Percentiles rank a stretch among this genome's conserved stretches.
These are phyloP conservation scores for Coccyzus lansbergi DNA, from an alignment of 2,797 vertebrate genomes.

Conservation along the genomic window DNA sequence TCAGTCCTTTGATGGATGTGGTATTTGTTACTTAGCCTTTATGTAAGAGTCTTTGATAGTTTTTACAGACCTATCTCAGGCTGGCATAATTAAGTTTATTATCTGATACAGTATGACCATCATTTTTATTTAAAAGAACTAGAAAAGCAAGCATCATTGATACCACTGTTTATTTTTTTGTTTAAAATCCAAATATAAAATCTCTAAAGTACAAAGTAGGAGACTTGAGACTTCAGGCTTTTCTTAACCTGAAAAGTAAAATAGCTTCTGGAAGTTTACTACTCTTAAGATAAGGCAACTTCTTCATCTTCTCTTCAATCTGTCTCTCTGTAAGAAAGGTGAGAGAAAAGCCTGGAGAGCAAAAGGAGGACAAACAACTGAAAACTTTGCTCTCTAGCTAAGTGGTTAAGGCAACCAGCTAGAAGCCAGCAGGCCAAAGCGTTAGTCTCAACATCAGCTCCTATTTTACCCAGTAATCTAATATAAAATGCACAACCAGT, in stretches of 20 bases:
- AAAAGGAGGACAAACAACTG: slow-evolving; percentile 7
- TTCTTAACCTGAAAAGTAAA: neutral
- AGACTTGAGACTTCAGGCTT: neutral
- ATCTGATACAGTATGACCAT: neutral
- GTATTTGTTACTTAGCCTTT: neutral
- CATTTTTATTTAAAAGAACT: neutral
- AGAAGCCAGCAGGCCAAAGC: slow-evolving; percentile 16
- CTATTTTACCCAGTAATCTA: neutral
- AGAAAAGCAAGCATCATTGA: neutral
- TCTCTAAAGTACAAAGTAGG: neutral
- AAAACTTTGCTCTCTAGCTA: neutral
- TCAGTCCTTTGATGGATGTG: neutral
- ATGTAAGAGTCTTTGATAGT: neutral
- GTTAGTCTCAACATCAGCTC: neutral
- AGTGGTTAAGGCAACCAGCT: neutral
- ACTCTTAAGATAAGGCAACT: neutral
- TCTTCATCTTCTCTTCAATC: neutral
- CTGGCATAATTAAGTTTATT: neutral
- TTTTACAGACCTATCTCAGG: neutral
- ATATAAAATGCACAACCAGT: neutral
- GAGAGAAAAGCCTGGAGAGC: neutral
- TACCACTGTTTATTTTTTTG: neutral
- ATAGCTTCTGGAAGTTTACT: neutral
- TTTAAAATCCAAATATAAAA: neutral
- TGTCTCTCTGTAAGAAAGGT: neutral